Evolutionary conservation across 1,140 invertebrate species (phyloP).

Genomic region (Conus betulinus): DNA sequence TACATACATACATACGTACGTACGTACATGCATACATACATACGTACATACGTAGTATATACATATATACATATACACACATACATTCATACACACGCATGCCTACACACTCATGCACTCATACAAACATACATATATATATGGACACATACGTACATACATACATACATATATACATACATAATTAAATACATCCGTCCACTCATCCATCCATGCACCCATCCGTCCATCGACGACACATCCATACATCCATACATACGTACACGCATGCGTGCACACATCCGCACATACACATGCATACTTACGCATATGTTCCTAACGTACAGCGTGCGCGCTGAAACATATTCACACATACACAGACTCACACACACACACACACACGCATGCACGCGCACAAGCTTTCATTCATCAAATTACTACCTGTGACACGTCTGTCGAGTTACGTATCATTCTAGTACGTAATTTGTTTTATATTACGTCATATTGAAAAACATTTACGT

Average conservation of each 20-base stretch:
- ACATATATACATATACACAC: conserved; percentile 6
- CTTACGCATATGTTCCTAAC: neutral
- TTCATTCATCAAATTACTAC: too few relatives aligned
- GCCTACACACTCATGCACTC: neutral
- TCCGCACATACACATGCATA: neutral
- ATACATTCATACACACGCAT: neutral
- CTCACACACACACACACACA: neutral
- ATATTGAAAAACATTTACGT: too few relatives aligned
- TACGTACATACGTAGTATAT: neutral
- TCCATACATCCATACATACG: neutral
- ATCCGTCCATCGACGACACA: neutral
- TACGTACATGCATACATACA: conserved; percentile 1
- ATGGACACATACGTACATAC: neutral
- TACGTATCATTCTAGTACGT: too few relatives aligned
- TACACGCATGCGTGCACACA: neutral
- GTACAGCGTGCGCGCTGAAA: neutral
- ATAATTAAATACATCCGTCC: neutral
- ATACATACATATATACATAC: neutral
- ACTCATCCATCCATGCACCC: neutral
- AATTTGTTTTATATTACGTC: too few relatives aligned
- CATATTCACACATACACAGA: neutral
- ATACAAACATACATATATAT: neutral
- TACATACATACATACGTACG: conserved; percentile 5
- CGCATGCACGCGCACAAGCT: neutral
- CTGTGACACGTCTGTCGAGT: too few relatives aligned